These are phyloP conservation scores for Pollenia griseotomentosa DNA, from an alignment of 2,888 invertebrate species.

Conservation along the genomic window DNA sequence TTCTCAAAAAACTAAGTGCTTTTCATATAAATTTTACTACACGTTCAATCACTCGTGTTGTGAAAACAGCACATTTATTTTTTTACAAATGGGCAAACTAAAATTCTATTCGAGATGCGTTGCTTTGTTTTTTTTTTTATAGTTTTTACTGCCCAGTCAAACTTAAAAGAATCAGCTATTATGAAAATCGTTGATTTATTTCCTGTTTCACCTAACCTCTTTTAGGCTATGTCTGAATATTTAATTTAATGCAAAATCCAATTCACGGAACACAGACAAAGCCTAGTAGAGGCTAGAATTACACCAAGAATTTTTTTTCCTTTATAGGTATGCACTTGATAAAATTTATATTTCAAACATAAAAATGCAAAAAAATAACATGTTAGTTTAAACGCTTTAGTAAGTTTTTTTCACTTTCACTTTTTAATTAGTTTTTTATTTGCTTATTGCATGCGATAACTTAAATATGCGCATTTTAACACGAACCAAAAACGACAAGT, in stretches of 20 bases:
- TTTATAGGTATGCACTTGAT: background rate
- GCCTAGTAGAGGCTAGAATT: constrained; percentile 88
- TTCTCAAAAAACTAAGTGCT: no score
- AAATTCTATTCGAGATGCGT: no score
- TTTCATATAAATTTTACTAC: no score
- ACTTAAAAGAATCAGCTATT: no score
- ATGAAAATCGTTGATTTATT: constrained; percentile 73
- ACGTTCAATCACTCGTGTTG: no score
- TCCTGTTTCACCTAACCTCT: constrained; percentile 87
- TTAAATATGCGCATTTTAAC: constrained; percentile 26
- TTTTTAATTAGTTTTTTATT: constrained; percentile 30
- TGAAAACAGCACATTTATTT: no score
- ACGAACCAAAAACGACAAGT: constrained; percentile 20
- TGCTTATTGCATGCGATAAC: constrained; percentile 37
- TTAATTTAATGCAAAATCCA: constrained; percentile 64
- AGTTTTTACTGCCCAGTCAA: no score
- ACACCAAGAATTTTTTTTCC: constrained; percentile 76
- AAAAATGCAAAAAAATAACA: background rate
- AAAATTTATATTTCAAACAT: background rate
- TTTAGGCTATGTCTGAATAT: constrained; percentile 87
- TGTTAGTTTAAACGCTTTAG: background rate
- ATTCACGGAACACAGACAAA: constrained; percentile 85
- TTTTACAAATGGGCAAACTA: no score
- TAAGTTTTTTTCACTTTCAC: constrained; percentile 50
- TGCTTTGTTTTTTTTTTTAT: no score